Percentiles rank a stretch among this genome's conserved stretches.
These are phyloP conservation scores for Amiota mariae DNA, from an alignment of 2,888 invertebrate species.

Conservation along the genomic window DNA sequence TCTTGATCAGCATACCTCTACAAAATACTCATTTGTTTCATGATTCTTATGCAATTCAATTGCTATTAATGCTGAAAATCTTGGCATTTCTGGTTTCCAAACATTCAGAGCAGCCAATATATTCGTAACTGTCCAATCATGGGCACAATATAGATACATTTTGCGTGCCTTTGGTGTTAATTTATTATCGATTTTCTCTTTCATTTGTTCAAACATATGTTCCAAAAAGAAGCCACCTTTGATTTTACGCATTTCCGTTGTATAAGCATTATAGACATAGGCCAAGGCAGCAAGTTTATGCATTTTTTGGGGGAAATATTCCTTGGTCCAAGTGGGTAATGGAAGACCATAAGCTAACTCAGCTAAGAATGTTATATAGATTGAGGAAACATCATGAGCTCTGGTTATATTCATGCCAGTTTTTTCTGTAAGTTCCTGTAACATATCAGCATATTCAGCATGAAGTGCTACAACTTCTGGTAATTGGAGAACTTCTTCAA, in stretches of 20 bases:
- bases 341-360: conserved; percentile 77
- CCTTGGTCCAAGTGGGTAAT: conserved; percentile 78
- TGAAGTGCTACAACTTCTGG: conserved; percentile 75
- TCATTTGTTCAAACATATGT: conserved; percentile 79
- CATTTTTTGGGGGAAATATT: conserved; percentile 77
- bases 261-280: conserved; percentile 77
- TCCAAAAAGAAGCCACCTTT: conserved; percentile 79
- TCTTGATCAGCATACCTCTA: conserved; percentile 64
- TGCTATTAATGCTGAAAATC: conserved; percentile 79
- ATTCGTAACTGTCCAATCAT: conserved; percentile 83
- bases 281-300: conserved; percentile 76
- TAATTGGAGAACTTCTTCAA: conserved; percentile 73
- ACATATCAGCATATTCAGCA: conserved; percentile 74
- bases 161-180: conserved; percentile 75
- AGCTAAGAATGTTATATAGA: conserved; percentile 79
- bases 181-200: conserved; percentile 73
- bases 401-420: conserved; percentile 76
- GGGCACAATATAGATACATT: conserved; percentile 80
- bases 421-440: conserved; percentile 74
- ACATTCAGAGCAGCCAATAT: conserved; percentile 78
- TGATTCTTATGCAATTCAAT: conserved; percentile 78
- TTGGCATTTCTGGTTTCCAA: conserved; percentile 80
- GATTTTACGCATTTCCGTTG: conserved; percentile 77
- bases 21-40: conserved; percentile 73
- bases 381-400: conserved; percentile 79